Conservation (phyloP, 2,888 invertebrate genomes). For the Drosophila tanythrix region DNA sequence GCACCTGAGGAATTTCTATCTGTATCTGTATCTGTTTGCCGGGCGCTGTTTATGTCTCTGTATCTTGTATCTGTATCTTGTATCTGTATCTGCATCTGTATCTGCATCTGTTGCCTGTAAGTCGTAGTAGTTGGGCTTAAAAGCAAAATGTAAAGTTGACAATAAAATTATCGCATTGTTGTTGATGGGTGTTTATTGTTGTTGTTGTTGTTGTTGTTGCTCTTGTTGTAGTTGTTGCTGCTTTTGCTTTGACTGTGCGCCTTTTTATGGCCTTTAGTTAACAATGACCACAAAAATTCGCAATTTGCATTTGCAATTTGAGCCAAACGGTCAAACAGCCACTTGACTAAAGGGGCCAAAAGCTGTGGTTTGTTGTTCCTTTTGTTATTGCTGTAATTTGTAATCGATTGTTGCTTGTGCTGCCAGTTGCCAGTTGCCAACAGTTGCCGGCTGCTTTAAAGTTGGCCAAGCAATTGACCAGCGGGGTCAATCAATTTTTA, state of each 20-base stretch:
- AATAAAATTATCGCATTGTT: conserved; percentile 74
- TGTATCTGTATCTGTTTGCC: conserved; percentile 12
- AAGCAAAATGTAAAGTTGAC: conserved; percentile 65
- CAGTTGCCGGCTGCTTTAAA: conserved; percentile 57
- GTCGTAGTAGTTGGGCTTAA: conserved; percentile 28
- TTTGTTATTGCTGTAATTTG: conserved; percentile 44
- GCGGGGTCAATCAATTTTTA: conserved; percentile 48
- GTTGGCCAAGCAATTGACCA: conserved; percentile 72
- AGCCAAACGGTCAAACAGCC: conserved; percentile 61
- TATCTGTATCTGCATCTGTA: conserved; percentile 18
- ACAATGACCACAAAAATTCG: conserved; percentile 79
- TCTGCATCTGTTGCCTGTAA: conserved; percentile 21
- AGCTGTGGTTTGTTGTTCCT: conserved; percentile 28
- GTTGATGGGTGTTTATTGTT: conserved; percentile 39
- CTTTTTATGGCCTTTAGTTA: conserved; percentile 76
- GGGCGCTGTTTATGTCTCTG: conserved; percentile 8
- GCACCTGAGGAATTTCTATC: not conserved
- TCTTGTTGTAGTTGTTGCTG: conserved; percentile 26
- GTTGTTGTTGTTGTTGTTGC: conserved; percentile 28
- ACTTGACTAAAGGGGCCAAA: conserved; percentile 52
- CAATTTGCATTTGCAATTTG: conserved; percentile 76
- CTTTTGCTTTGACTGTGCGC: conserved; percentile 33
- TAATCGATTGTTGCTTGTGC: conserved; percentile 24
- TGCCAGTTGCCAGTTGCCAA: conserved; percentile 19
- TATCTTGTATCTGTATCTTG: conserved; percentile 14